These are phyloP conservation scores for Conops quadrifasciatus DNA, from an alignment of 2,888 invertebrate species.

Conservation along the genomic window DNA sequence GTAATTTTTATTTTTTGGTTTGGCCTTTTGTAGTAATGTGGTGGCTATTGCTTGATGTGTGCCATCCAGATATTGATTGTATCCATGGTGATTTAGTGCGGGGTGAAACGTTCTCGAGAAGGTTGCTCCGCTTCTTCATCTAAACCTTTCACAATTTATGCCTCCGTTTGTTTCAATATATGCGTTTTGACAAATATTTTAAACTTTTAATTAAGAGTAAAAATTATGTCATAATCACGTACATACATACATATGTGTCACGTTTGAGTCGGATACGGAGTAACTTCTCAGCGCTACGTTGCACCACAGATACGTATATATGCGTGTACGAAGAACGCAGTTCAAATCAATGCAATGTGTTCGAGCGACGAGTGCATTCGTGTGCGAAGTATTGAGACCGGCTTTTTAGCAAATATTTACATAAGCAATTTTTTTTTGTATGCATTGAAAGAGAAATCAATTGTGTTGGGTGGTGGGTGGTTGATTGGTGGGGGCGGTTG, in stretches of 20 bases:
- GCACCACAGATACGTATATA: background rate
- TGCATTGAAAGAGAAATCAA: background rate
- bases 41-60: constrained; percentile 16
- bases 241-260: constrained; percentile 36
- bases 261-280: constrained; percentile 36
- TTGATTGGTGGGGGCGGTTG: background rate
- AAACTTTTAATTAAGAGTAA: background rate
- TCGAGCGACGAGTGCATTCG: background rate
- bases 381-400: constrained; percentile 12
- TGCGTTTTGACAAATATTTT: background rate
- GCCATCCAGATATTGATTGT: constrained; percentile 19
- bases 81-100: background rate
- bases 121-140: background rate
- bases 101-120: background rate
- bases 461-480: background rate
- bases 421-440: background rate
- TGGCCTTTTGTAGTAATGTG: background rate
- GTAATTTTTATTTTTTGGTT: background rate
- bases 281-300: background rate
- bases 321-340: background rate
- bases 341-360: background rate
- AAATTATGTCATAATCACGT: constrained; percentile 34
- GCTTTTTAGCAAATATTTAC: constrained; percentile 8
- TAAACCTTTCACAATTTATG: no score
- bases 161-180: background rate